Evolutionary conservation across 2,888 invertebrate genomes (phyloP), one percentile per base, ranked within the genome.

Genomic region (Polydrusus cervinus): DNA sequence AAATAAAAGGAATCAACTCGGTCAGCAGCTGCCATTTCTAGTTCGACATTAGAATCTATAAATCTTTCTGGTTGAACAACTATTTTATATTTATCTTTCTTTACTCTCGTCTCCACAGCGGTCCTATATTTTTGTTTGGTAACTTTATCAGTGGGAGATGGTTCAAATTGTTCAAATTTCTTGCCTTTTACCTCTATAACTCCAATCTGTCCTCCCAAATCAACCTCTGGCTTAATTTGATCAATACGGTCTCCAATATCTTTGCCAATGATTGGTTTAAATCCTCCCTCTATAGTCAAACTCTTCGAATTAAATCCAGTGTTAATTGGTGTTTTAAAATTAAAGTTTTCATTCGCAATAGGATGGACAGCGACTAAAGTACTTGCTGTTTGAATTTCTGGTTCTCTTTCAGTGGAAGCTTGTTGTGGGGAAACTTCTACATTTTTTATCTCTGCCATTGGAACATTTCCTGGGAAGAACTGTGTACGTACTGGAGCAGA

Each of bases 221-320:
- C 84, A 3, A 86, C 78, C 79, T 88, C 86, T n/a, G 84, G 84
- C 34, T 84, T 84, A 18, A 72, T 57, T 18, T 75, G 85, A 79
- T 78, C 87, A 62, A 90, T 89, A 80, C 90, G 87, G 70, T 91
- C 90, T 84, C 90, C 89, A 25, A 88, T 87, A 61, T 89, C 87
- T 84, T 90, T 91, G 25, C 68, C 79, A 67, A 93, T 90, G 20
- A 95, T 95, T 0, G 96, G 95, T 78, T 92, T 94, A 82, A 96
- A 96, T 0, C 95, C 95, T 72, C 94, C 92, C 87, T 96, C 95
- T 13, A 95, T 92, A 0, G 95, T 93, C 6, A 96, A 92, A 0
- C 94, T 92, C 79, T 92, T 92, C 0, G 95, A 95, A 84, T 94
- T 92, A 80, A 96, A 96, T 0, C 95, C 94, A 1, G 92, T 93